Base-by-base conservation (phyloP, 2,888 invertebrate species). In the Luperina nickerlii region DNA sequence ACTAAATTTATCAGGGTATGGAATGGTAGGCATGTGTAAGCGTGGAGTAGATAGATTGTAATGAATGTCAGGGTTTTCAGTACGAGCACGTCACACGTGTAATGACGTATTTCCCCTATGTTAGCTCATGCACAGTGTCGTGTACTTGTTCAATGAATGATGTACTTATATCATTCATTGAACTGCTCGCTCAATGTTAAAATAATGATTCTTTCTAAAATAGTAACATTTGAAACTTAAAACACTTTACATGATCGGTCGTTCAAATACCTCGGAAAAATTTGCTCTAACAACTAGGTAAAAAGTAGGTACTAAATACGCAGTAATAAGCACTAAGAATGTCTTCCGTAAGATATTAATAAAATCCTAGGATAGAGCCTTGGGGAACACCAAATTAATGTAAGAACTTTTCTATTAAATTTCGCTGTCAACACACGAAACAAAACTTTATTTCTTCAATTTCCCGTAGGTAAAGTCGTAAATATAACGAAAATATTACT, bases 91-190 rank as follows among this genome's bases (percentile, higher is more conserved):
- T 70, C 32, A 60, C 24, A 24, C 24, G 27, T 45, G 20, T 62
- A 67, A 83, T 80, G 38, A 83, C 68, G 54, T 83, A 83, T 68
- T 68, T 80, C 62, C 77, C 45, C 78, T 45, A 42, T 20, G 32
- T 38, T 11, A 32, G 42, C 18, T 45, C 57, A 54, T 9, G 42
- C 18, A 24, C 27, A 45, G 77, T 75, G 60, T 32, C n/a, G 32
- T 38, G 38, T 38, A 38, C 6, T 38, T 38, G 38, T 38, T 6
- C 38, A 38, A 38, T 7, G 38, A 38, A 38, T 38, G 7, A 54
- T 27, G 57, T 76, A 45, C 24, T n/a, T n/a, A n/a, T n/a, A 38
- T 32, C 45, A 51, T 45, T 42, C 18, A 60, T 32, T 48, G 18
- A 68, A 60, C 79, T 70, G 7, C 65, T 81, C 66, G 79, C 20